Evolutionary conservation across 2,797 vertebrate species (phyloP).

Genomic region (Galaxias olidus): DNA sequence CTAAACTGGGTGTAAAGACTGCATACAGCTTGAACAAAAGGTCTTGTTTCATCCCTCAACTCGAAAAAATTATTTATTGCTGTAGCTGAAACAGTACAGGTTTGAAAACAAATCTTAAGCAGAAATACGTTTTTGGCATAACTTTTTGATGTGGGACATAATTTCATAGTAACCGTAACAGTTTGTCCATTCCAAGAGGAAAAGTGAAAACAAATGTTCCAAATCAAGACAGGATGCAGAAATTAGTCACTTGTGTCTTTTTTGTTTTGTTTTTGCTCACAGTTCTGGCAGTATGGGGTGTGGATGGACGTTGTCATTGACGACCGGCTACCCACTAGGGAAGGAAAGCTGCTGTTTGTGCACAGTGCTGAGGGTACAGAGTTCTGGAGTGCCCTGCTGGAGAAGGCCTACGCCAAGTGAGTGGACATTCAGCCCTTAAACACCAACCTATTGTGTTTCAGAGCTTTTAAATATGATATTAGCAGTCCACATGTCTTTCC

Average conservation of each 20-base stretch:
- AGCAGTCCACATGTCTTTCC: too few species aligned
- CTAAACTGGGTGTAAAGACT: neutral
- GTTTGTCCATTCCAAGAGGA: neutral
- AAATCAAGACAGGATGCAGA: neutral
- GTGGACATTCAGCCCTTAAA: constrained; percentile 72
- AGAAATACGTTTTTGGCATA: too few species aligned
- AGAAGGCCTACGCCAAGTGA: constrained; percentile 98
- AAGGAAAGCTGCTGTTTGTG: constrained; percentile 80
- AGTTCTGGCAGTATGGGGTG: constrained; percentile 87
- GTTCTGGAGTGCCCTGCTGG: constrained; percentile 95
- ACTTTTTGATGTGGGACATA: too few species aligned
- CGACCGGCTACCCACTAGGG: constrained; percentile 79
- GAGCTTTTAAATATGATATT: too few species aligned
- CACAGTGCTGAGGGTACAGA: constrained; percentile 80
- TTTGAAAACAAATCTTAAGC: too few species aligned
- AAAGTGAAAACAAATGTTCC: neutral
- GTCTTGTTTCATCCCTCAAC: too few species aligned
- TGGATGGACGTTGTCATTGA: constrained; percentile 87
- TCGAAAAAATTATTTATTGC: too few species aligned
- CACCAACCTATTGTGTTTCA: constrained; percentile 70
- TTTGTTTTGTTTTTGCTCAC: constrained; percentile 13
- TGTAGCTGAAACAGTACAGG: too few species aligned
- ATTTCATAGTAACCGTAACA: too few species aligned
- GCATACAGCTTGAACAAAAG: too few species aligned
- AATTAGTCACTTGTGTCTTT: neutral